A percentile compares a stretch with the other conserved stretches of the same genome.
Conservation (phyloP, 2,113 vertebrate species). For the Tragelaphus imberbis region DNA sequence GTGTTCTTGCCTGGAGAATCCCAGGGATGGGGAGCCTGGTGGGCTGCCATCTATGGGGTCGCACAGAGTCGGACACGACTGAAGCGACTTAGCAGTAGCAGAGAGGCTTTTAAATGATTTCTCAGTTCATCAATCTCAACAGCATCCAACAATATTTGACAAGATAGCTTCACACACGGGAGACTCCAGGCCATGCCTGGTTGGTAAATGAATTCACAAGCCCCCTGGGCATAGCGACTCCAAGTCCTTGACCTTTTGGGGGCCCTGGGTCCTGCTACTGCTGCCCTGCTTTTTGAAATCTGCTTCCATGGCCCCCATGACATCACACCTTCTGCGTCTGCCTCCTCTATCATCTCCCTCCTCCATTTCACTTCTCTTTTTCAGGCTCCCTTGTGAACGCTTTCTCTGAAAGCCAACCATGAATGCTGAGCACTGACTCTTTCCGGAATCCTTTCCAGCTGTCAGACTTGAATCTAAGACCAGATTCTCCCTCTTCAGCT, state of each 20-base stretch:
- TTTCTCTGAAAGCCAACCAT: not conserved
- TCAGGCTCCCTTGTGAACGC: not conserved
- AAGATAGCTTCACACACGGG: not conserved
- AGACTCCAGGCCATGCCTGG: not conserved
- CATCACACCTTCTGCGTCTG: rapidly evolving
- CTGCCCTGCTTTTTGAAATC: not conserved
- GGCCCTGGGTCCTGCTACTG: not conserved
- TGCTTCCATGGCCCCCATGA: not conserved
- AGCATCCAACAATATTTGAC: not conserved
- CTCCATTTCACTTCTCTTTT: not conserved
- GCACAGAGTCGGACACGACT: too few relatives aligned
- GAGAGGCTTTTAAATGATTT: not conserved
- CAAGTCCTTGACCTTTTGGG: not conserved
- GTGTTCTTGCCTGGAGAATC: too few relatives aligned
- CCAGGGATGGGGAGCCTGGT: too few relatives aligned
- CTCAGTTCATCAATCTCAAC: not conserved
- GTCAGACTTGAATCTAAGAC: not conserved
- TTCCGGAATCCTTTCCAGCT: not conserved
- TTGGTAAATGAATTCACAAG: not conserved
- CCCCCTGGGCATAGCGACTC: not conserved
- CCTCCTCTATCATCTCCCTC: not conserved
- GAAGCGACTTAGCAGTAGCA: too few relatives aligned
- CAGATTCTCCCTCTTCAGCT: not conserved
- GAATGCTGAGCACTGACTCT: too few relatives aligned
- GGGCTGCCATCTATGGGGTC: too few relatives aligned